A percentile compares a stretch with the other conserved stretches of the same genome.
Evolutionary conservation across 2,797 vertebrate species (phyloP).

Genomic region (Sitta carolinensis): DNA sequence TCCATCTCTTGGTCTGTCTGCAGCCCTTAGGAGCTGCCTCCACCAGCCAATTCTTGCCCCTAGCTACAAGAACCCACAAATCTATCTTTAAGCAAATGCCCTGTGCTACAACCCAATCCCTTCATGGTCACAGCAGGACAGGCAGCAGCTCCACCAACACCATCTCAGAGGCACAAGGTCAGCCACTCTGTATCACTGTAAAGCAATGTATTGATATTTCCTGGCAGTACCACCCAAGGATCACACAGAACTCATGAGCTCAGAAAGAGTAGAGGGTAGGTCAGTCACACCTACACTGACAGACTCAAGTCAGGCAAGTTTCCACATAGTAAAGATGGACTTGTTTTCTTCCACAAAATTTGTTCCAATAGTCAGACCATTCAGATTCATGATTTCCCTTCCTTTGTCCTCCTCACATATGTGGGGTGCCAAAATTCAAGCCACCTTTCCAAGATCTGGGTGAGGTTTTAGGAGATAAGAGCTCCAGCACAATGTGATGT

Average conservation of each 20-base stretch:
- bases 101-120: not conserved
- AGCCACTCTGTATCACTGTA: not conserved
- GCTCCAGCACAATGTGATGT: not conserved
- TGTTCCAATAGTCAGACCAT: not conserved
- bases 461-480: not conserved
- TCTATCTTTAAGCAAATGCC: not conserved
- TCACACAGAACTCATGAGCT: not conserved
- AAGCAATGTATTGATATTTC: not conserved
- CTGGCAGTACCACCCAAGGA: not conserved
- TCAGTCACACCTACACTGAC: not conserved
- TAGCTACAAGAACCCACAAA: not conserved
- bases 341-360: not conserved
- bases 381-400: not conserved
- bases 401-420: not conserved
- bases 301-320: not conserved
- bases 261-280: not conserved
- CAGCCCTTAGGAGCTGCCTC: not conserved
- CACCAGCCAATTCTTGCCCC: not conserved
- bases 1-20: accelerated
- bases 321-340: not conserved
- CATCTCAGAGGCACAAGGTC: not conserved
- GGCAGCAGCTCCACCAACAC: not conserved
- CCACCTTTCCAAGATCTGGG: not conserved
- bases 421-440: not conserved
- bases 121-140: not conserved